phyloP scores from a whole-genome alignment of 2,888 invertebrate genomes.

The Odontothrips loti region DNA sequence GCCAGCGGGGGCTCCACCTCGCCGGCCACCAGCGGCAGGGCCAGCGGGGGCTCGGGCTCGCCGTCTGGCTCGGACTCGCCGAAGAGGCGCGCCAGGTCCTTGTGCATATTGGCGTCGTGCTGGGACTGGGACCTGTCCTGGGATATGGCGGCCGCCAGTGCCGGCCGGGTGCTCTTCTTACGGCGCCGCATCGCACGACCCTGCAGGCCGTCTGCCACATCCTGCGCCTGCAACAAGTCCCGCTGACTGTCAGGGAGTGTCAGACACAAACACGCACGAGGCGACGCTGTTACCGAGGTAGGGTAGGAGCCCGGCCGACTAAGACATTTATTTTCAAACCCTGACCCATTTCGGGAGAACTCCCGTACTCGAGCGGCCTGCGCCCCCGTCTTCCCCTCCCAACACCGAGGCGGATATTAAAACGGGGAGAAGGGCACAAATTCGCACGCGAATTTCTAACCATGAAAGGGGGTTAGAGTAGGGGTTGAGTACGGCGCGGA shows the following conservation, averaged over 20 bases:
- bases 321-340: too few relatives aligned
- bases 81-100: not conserved
- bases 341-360: too few relatives aligned
- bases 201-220: not conserved
- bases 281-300: too few relatives aligned
- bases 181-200: not conserved
- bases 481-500: too few relatives aligned
- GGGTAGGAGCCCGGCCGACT: too few relatives aligned
- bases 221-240: not conserved
- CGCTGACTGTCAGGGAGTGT: not conserved
- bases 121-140: not conserved
- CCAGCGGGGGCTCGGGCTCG: constrained; percentile 9
- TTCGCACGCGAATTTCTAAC: too few relatives aligned
- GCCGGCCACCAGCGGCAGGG: not conserved
- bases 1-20: not conserved
- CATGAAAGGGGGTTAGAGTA: too few relatives aligned
- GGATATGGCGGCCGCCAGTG: not conserved
- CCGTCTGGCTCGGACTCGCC: constrained; percentile 9
- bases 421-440: too few relatives aligned
- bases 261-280: too few relatives aligned
- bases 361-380: too few relatives aligned
- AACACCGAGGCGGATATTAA: too few relatives aligned
- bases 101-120: constrained; percentile 5
- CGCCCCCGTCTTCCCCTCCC: too few relatives aligned
- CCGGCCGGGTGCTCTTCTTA: constrained; percentile 9